These are phyloP conservation scores for Cisticola juncidis DNA, from an alignment of 2,113 vertebrate genomes.

Conservation along the genomic window DNA sequence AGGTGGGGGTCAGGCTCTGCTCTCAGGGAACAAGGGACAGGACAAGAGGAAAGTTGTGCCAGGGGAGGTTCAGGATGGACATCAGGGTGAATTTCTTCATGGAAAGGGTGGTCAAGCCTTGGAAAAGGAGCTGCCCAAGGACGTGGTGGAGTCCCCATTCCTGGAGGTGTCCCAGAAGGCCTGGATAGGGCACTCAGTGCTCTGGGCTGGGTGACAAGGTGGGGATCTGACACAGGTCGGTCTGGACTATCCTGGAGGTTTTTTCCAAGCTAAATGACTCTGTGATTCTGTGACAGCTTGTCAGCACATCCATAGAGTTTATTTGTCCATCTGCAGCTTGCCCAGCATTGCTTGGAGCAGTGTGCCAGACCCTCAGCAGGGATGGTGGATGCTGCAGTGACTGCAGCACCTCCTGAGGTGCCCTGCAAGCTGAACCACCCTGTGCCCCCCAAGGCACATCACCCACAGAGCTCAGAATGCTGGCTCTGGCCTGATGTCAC, in stretches of 20 bases:
- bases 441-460: background rate
- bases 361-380: background rate
- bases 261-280: background rate
- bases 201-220: background rate
- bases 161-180: background rate
- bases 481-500: background rate
- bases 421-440: background rate
- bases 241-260: accelerated
- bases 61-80: background rate
- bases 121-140: background rate
- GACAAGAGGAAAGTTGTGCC: background rate
- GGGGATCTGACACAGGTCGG: background rate
- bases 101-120: background rate
- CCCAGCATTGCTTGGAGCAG: background rate
- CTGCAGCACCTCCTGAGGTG: background rate
- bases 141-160: background rate
- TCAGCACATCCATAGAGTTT: background rate
- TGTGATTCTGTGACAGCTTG: background rate
- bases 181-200: background rate
- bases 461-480: background rate
- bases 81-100: background rate
- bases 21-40: background rate
- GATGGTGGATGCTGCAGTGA: background rate
- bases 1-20: accelerated
- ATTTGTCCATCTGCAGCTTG: background rate